phyloP scores from a whole-genome alignment of 2,113 vertebrate species.

The Boulengeromyrus knoepffleri region DNA sequence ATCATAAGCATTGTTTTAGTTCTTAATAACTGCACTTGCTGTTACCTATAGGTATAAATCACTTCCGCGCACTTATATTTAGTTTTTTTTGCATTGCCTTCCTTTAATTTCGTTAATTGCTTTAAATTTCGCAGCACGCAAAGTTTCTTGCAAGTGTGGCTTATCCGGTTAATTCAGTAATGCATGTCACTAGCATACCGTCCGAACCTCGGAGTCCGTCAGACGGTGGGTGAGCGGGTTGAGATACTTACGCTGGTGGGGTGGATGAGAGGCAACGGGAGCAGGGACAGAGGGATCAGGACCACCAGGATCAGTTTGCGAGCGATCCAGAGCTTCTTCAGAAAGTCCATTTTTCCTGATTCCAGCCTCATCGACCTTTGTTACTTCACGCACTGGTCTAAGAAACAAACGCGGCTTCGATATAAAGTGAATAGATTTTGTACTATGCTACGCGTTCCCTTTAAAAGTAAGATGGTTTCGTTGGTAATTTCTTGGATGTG shows the following conservation, averaged over 20 bases:
- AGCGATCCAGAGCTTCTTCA: conserved; percentile 70
- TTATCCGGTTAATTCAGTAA: neutral
- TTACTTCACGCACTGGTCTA: neutral
- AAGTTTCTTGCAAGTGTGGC: neutral
- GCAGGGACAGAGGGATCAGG: conserved; percentile 79
- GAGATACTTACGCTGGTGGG: conserved; percentile 85
- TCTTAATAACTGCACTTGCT: neutral
- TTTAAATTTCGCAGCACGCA: neutral
- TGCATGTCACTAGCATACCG: neutral
- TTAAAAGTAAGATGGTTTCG: conserved; percentile 1
- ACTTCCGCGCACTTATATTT: neutral
- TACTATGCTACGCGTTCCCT: neutral
- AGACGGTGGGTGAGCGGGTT: neutral
- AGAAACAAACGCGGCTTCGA: conserved; percentile 6
- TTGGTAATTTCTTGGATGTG: neutral
- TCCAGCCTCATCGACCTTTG: conserved; percentile 57
- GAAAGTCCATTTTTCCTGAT: conserved; percentile 70
- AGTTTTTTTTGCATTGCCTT: neutral
- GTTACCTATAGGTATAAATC: neutral
- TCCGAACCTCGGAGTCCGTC: conserved; percentile 4
- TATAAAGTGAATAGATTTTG: neutral
- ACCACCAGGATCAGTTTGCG: conserved; percentile 79
- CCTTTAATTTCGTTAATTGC: neutral
- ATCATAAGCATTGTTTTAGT: neutral
- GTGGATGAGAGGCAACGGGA: conserved; percentile 81